Base-by-base conservation (phyloP, 2,888 invertebrate species). In the Cyclophora albipunctata region DNA sequence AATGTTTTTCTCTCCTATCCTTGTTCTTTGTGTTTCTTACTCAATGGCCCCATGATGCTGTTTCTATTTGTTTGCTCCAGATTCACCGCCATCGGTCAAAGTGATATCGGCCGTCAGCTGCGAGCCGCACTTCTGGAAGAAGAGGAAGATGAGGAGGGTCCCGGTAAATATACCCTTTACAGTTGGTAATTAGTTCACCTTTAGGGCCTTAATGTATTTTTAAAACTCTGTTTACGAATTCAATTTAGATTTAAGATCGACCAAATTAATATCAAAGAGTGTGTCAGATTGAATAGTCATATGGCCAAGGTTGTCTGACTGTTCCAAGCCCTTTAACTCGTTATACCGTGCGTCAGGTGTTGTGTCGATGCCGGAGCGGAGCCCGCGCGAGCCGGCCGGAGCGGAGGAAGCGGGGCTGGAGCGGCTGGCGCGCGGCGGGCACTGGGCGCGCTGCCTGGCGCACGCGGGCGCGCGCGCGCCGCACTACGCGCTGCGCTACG, bases 361-460 rank as follows among this genome's bases (percentile, higher is more conserved):
- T 37, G 63, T 56, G 34, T 47, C 51, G 0, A 64, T 59, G 34
- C 55, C 48, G 3, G 68, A 60, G 7, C 52, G 53, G 3, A 70
- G 67, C 20, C 58, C 64, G 55, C 44, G 55, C 6, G 48, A 63
- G 7, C 61, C 61, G n/a, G 69, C 66, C 5, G 79, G 75, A 53
- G 51, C 58, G 0, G 71, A 67, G 40, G 81, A 79, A 20, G 20
- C 20, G 20, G 20, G 20, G 20, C 50, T 87, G 54, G 88, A 89
- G 68, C 74, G 81, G 1, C 60, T 88, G 42, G 85, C 84, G 3
- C 79, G 84, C 53, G 82, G 81, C 2, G 89, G 88, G 0, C 88
- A 88, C 64, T 89, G 89, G 89, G 65, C 69, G 69, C 80, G 86
- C 7, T 87, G 87, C 55, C 70, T 89, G 33, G 86, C 84, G 45